phyloP scores from a whole-genome alignment of 2,888 invertebrate species.

The Alviniconcha strummeri region DNA sequence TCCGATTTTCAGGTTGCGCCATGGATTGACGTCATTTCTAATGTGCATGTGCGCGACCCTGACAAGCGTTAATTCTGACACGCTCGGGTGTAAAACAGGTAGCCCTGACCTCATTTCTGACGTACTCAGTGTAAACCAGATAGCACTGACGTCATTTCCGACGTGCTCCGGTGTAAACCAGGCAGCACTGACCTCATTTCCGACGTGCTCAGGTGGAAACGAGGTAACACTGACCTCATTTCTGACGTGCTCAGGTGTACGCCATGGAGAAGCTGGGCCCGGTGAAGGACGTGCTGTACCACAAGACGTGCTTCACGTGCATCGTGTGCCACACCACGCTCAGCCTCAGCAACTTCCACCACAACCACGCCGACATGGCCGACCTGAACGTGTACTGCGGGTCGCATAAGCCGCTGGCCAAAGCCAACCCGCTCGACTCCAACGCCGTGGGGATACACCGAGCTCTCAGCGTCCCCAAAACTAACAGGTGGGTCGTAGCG shows the following conservation, averaged over 20 bases:
- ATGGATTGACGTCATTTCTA: too few relatives aligned
- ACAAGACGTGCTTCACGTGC: slow-evolving; percentile 62
- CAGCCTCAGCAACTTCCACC: slow-evolving; percentile 57
- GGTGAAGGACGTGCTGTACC: slow-evolving; percentile 56
- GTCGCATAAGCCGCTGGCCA: slow-evolving; percentile 54
- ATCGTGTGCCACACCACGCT: slow-evolving; percentile 52
- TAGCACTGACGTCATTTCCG: too few relatives aligned
- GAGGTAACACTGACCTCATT: too few relatives aligned
- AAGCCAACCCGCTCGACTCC: slow-evolving; percentile 49
- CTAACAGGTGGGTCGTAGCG: slow-evolving; percentile 31
- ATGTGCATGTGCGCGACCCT: too few relatives aligned
- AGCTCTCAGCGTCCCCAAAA: slow-evolving; percentile 53
- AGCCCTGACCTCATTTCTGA: too few relatives aligned
- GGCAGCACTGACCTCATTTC: too few relatives aligned
- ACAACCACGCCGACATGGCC: slow-evolving; percentile 54
- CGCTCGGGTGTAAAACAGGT: too few relatives aligned
- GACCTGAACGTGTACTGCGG: slow-evolving; percentile 59
- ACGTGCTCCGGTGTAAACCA: too few relatives aligned
- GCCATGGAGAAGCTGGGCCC: slow-evolving; percentile 61
- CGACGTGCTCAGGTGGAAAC: too few relatives aligned
- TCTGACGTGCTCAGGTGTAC: slow-evolving; percentile 46
- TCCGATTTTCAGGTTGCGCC: too few relatives aligned
- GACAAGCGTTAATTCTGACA: too few relatives aligned
- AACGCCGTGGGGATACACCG: slow-evolving; percentile 53
- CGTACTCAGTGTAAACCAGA: too few relatives aligned